phyloP scores from a whole-genome alignment of 2,113 vertebrate genomes.

The Suricata suricatta region DNA sequence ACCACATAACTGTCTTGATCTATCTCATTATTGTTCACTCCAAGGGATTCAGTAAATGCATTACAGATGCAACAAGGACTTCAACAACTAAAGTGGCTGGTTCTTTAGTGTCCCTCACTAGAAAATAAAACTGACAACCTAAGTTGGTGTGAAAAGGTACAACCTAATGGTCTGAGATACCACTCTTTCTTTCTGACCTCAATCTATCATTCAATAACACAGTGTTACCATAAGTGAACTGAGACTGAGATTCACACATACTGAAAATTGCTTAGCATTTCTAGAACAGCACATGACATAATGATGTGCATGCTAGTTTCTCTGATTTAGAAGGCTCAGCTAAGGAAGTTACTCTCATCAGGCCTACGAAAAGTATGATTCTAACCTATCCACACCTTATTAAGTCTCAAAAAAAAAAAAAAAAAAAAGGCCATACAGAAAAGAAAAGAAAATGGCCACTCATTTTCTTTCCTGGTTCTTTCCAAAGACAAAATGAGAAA shows the following conservation, averaged over 20 bases:
- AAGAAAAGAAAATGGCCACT: not conserved
- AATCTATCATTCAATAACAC: constrained; percentile 41
- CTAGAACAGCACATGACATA: not conserved
- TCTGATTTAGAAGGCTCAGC: constrained; percentile 12
- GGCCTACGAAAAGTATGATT: not conserved
- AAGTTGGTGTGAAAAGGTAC: constrained; percentile 20
- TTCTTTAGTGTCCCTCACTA: not conserved
- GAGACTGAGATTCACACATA: constrained; percentile 7
- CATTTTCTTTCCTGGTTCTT: constrained; percentile 3
- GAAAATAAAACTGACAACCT: constrained; percentile 34
- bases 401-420: not conserved
- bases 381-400: not conserved
- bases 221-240: not conserved
- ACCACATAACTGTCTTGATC: not conserved
- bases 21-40: not conserved
- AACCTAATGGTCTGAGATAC: not conserved
- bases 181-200: constrained; percentile 4
- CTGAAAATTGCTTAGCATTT: constrained; percentile 13
- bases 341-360: not conserved
- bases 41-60: not conserved
- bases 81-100: not conserved
- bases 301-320: not conserved
- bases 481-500: not conserved
- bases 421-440: no score
- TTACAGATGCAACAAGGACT: not conserved